Conservation (phyloP, 2,888 invertebrate genomes). For the Isotomurus palustris region DNA sequence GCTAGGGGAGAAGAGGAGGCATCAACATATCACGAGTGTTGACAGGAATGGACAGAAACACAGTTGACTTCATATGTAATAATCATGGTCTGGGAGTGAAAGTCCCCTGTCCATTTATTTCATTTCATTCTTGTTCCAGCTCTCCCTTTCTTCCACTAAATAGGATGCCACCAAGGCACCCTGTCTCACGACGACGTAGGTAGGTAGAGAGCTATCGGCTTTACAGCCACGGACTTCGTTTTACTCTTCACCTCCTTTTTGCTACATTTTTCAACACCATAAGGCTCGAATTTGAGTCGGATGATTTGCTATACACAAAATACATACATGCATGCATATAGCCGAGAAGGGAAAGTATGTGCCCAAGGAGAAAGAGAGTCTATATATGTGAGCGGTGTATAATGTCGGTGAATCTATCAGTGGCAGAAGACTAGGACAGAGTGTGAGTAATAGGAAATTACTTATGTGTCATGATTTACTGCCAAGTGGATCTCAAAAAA, state of each 20-base stretch:
- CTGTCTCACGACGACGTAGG: background rate
- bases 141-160: background rate
- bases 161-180: background rate
- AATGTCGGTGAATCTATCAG: too few species aligned
- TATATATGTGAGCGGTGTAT: too few species aligned
- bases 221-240: background rate
- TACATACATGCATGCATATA: too few species aligned
- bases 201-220: background rate
- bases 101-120: slow-evolving; percentile 11
- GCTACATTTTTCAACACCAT: too few species aligned
- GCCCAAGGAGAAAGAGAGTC: too few species aligned
- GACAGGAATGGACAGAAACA: background rate
- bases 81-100: background rate
- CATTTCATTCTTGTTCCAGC: background rate
- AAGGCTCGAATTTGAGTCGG: too few species aligned
- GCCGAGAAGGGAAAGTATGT: too few species aligned
- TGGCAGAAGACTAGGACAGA: too few species aligned
- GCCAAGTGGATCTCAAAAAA: background rate
- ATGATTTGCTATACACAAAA: too few species aligned
- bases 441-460: background rate
- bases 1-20: background rate
- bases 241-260: background rate
- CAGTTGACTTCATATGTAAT: background rate
- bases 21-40: background rate
- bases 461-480: background rate